These are phyloP conservation scores for Ectemnius continuus DNA, from an alignment of 2,888 invertebrate species.

Conservation along the genomic window DNA sequence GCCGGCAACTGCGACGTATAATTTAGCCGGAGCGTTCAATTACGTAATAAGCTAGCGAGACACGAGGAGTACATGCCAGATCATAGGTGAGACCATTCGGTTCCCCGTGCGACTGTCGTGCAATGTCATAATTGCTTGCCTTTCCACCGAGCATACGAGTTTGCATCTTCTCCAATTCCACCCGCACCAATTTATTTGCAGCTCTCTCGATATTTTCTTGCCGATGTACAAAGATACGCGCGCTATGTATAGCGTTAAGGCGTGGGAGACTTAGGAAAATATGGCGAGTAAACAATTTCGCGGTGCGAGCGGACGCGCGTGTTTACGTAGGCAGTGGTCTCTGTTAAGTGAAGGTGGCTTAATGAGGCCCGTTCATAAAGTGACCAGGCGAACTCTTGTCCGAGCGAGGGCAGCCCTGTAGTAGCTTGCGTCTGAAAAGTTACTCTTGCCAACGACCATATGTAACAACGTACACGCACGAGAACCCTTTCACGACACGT, in stretches of 20 bases:
- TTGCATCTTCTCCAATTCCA: conserved; percentile 13
- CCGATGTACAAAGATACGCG: neutral
- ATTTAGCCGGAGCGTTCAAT: conserved; percentile 36
- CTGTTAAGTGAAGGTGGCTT: conserved; percentile 32
- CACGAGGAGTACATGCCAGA: conserved; percentile 18
- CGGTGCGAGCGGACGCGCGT: neutral
- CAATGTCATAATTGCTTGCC: conserved; percentile 5
- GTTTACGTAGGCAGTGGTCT: conserved; percentile 21
- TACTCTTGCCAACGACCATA: conserved; percentile 53
- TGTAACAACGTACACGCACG: conserved; percentile 53
- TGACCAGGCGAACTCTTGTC: conserved; percentile 48
- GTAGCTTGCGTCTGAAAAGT: conserved; percentile 44
- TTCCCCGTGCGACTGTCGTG: neutral
- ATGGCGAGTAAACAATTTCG: conserved; percentile 22
- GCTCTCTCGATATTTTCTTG: no score
- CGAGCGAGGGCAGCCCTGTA: conserved; percentile 29
- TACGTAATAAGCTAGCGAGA: conserved; percentile 26
- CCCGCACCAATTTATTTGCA: neutral
- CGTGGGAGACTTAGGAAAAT: conserved; percentile 15
- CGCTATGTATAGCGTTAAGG: neutral
- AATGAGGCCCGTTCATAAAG: conserved; percentile 47
- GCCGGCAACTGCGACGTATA: conserved; percentile 14
- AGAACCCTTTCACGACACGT: conserved; percentile 47
- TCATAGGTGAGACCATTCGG: neutral
- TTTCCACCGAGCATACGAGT: no score